phyloP scores from a whole-genome alignment of 2,797 vertebrate species.

The Urophycis tenuis region DNA sequence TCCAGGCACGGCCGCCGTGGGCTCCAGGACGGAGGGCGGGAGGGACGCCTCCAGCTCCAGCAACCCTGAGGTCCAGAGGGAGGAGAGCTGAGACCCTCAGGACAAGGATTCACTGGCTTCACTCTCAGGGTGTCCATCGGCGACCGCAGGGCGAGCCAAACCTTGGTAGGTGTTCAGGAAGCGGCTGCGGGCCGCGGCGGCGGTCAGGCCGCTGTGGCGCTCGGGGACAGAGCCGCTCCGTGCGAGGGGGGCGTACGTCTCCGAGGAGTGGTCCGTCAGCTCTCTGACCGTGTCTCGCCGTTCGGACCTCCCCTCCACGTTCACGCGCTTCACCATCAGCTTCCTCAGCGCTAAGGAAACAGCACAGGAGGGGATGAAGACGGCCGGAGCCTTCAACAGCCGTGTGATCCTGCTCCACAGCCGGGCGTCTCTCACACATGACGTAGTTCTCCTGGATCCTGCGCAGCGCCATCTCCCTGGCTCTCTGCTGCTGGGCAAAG shows the following conservation, averaged over 20 bases:
- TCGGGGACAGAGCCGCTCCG: conserved; percentile 65
- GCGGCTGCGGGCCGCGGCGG: conserved; percentile 61
- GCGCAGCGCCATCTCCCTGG: conserved; percentile 66
- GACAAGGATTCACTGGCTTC: too few species aligned
- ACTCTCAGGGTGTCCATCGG: too few species aligned
- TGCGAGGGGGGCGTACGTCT: conserved; percentile 63
- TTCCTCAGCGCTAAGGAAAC: conserved; percentile 75
- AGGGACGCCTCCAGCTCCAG: conserved; percentile 75
- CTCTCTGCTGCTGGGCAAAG: conserved; percentile 65
- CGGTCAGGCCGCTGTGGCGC: conserved; percentile 45
- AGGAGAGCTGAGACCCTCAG: too few species aligned
- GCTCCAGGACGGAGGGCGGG: conserved; percentile 61
- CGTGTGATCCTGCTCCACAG: background rate
- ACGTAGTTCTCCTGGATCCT: conserved; percentile 68
- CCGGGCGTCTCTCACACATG: conserved; percentile 62
- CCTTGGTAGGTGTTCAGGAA: conserved; percentile 82
- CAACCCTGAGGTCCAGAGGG: conserved; percentile 66
- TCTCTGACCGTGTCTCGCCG: conserved; percentile 68
- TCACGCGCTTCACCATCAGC: conserved; percentile 67
- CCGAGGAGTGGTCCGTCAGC: conserved; percentile 67
- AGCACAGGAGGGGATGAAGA: background rate
- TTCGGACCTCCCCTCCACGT: conserved; percentile 69
- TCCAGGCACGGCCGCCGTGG: conserved; percentile 55
- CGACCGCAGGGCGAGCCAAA: conserved; percentile 36
- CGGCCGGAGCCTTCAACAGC: background rate